phyloP scores from a whole-genome alignment of 1,140 invertebrate species.

The Triops cancriformis region DNA sequence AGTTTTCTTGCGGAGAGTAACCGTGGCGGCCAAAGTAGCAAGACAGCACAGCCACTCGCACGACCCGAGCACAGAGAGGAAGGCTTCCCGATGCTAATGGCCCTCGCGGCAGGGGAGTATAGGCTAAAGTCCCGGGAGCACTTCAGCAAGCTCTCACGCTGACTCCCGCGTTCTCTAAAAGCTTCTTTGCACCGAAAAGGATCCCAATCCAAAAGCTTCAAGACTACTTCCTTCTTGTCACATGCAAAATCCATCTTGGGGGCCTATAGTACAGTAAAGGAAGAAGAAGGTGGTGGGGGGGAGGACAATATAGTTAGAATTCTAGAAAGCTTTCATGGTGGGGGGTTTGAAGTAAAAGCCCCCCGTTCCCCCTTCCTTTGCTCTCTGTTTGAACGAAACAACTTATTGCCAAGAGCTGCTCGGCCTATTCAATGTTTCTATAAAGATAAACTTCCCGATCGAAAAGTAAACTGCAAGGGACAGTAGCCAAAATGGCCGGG shows the following conservation, averaged over 20 bases:
- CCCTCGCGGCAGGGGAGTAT: constrained; percentile 11
- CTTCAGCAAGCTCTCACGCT: constrained; percentile 9
- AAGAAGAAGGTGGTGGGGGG: neutral
- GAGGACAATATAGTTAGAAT: constrained; percentile 7
- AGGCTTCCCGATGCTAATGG: neutral
- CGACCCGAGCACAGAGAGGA: neutral
- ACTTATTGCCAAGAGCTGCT: neutral
- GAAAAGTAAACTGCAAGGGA: neutral
- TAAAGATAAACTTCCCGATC: neutral
- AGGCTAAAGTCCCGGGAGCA: neutral
- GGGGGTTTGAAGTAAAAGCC: neutral
- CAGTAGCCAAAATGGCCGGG: neutral
- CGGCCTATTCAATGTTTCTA: neutral
- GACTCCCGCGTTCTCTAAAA: constrained; percentile 12
- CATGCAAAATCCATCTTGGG: constrained; percentile 13
- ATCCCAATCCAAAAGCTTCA: constrained; percentile 13
- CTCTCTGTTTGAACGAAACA: neutral
- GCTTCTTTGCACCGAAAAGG: constrained; percentile 9
- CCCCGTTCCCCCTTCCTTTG: neutral
- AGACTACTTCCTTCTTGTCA: constrained; percentile 13
- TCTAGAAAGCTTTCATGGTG: neutral
- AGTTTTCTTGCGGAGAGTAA: neutral
- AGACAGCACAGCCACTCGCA: neutral
- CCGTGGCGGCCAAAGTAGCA: neutral
- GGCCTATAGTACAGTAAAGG: neutral